These are phyloP conservation scores for Umimayanthus chanpuru DNA, from an alignment of 92 coral and sea anemone species.

Conservation along the genomic window DNA sequence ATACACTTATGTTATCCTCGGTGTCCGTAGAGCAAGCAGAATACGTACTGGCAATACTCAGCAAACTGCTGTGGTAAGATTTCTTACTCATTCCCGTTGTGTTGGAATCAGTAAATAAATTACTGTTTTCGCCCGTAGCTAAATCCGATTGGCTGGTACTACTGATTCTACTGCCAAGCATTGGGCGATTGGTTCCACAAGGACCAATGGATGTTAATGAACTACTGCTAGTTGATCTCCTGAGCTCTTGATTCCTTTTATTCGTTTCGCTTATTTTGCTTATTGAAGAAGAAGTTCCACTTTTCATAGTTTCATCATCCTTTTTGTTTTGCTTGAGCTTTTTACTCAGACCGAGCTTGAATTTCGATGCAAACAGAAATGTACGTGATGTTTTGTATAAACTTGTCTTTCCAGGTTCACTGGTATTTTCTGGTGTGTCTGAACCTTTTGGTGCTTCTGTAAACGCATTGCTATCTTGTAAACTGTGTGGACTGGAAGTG, in stretches of 20 bases:
- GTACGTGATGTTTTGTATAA: constrained; percentile 55
- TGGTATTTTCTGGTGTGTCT: not conserved
- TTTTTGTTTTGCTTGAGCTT: not conserved
- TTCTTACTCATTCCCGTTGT: constrained; percentile 39
- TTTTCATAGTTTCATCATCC: not conserved
- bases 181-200: not conserved
- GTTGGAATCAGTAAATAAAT: constrained; percentile 39
- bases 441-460: not conserved
- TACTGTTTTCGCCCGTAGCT: constrained; percentile 9
- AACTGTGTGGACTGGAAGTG: not conserved
- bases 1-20: constrained; percentile 66
- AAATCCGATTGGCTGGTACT: constrained; percentile 6
- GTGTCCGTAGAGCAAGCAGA: constrained; percentile 71
- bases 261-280: not conserved
- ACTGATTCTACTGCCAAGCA: not conserved
- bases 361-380: constrained; percentile 66
- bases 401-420: not conserved
- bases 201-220: not conserved
- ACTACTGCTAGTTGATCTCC: constrained; percentile 3
- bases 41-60: constrained; percentile 68
- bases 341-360: constrained; percentile 44
- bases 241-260: not conserved
- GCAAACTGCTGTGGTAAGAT: constrained; percentile 76
- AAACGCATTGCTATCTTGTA: not conserved
- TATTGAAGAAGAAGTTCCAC: not conserved